Evolutionary conservation across 2,888 invertebrate species (phyloP).

Genomic region (Phrixothrix hirtus): DNA sequence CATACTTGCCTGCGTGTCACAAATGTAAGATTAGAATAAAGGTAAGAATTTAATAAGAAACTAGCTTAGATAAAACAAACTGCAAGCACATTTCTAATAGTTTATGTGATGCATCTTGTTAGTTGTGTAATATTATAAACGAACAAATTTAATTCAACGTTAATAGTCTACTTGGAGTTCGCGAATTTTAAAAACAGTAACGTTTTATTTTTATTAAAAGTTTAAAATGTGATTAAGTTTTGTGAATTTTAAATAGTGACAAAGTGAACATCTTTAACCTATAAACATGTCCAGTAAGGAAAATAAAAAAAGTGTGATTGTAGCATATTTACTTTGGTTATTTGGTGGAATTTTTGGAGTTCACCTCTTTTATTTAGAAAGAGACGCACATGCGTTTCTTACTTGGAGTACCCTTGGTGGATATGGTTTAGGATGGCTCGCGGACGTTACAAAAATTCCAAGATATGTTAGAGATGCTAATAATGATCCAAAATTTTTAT

Average conservation of each 20-base stretch:
- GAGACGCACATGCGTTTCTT: slow-evolving; percentile 88
- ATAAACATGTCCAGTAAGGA: slow-evolving; percentile 6
- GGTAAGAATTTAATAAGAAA: too few relatives aligned
- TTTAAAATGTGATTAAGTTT: too few relatives aligned
- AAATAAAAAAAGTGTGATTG: slow-evolving; percentile 62
- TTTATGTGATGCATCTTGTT: not conserved
- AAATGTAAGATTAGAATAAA: too few relatives aligned
- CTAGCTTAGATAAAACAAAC: too few relatives aligned
- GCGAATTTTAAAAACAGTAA: too few relatives aligned
- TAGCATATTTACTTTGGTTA: slow-evolving; percentile 84
- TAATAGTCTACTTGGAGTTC: too few relatives aligned
- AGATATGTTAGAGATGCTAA: slow-evolving; percentile 84
- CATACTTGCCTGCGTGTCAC: slow-evolving; percentile 23
- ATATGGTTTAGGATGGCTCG: slow-evolving; percentile 84
- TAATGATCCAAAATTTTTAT: slow-evolving; percentile 69
- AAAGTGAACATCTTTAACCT: too few relatives aligned
- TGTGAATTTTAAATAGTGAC: too few relatives aligned
- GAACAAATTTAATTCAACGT: too few relatives aligned
- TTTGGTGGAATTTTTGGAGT: slow-evolving; percentile 86
- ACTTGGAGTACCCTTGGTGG: slow-evolving; percentile 89
- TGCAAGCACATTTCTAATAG: too few relatives aligned
- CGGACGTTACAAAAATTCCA: slow-evolving; percentile 83
- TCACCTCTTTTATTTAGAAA: slow-evolving; percentile 87
- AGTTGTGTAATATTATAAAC: too few relatives aligned
- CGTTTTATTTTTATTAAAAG: too few relatives aligned